phyloP scores from a whole-genome alignment of 2,888 invertebrate species.

The Carabus problematicus region DNA sequence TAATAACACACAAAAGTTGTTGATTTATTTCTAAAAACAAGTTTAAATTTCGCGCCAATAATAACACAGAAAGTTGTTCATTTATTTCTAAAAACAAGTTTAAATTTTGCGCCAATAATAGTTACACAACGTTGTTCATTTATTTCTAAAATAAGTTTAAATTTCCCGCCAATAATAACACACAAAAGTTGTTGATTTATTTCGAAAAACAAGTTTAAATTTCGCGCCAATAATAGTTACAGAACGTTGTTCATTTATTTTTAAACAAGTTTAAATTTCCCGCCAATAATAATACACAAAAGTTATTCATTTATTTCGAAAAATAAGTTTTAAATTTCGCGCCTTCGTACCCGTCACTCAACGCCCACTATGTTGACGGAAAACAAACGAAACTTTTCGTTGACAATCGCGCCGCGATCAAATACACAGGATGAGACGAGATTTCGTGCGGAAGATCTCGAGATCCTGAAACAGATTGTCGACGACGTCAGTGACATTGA shows the following conservation, averaged over 20 bases:
- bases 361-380: conserved; percentile 36
- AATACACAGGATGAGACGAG: conserved; percentile 27
- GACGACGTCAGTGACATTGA: conserved; percentile 41
- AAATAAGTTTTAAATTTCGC: not conserved
- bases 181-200: no score
- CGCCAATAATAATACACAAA: conserved; percentile 9
- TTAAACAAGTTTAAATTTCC: not conserved
- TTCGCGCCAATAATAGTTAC: not conserved
- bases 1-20: no score
- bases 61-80: no score
- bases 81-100: no score
- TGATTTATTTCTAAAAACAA: conserved; percentile 1
- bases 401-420: conserved; percentile 23
- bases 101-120: no score
- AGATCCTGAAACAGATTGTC: conserved; percentile 43
- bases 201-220: not conserved
- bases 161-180: not conserved
- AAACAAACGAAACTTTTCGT: conserved; percentile 32
- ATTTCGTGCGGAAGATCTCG: conserved; percentile 36
- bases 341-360: not conserved
- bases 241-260: no score
- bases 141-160: not conserved
- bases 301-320: no score
- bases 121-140: no score
- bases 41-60: not conserved